These are phyloP conservation scores for Leptocoma aspasia DNA, from an alignment of 2,113 vertebrate genomes.

Conservation along the genomic window DNA sequence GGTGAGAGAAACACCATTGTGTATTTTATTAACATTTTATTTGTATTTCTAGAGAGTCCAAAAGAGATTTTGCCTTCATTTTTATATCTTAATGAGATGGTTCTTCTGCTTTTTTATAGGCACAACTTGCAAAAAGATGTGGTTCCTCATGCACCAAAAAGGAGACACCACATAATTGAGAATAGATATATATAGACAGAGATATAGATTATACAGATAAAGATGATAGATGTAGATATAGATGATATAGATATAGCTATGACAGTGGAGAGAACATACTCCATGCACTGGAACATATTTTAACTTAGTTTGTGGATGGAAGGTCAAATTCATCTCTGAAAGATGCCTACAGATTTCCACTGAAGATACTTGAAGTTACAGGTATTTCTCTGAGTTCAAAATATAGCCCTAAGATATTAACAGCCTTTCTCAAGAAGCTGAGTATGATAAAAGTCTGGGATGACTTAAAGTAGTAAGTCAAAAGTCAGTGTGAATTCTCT, in stretches of 20 bases:
- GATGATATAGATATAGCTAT: not conserved
- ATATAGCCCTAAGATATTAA: not conserved
- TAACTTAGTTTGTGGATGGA: not conserved
- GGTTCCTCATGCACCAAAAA: not conserved
- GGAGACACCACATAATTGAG: not conserved
- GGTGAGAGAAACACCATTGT: not conserved
- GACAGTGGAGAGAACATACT: not conserved
- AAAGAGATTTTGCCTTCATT: not conserved
- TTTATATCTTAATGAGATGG: not conserved
- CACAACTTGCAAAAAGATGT: not conserved
- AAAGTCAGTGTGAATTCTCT: conserved; percentile 45
- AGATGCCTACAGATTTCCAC: not conserved
- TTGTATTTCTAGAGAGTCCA: not conserved
- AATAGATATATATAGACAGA: not conserved
- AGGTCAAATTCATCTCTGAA: not conserved
- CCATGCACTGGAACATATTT: not conserved
- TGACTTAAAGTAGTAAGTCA: not conserved
- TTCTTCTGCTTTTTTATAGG: not conserved
- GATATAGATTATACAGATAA: not conserved
- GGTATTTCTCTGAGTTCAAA: not conserved
- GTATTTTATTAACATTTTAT: not conserved
- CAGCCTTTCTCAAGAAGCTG: not conserved
- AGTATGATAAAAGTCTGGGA: conserved; percentile 18
- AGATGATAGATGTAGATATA: not conserved
- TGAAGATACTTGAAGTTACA: not conserved